Percentiles rank a stretch among this genome's conserved stretches.
phyloP scores from a whole-genome alignment of 2,113 vertebrate species.

The Mormoops blainvillei region DNA sequence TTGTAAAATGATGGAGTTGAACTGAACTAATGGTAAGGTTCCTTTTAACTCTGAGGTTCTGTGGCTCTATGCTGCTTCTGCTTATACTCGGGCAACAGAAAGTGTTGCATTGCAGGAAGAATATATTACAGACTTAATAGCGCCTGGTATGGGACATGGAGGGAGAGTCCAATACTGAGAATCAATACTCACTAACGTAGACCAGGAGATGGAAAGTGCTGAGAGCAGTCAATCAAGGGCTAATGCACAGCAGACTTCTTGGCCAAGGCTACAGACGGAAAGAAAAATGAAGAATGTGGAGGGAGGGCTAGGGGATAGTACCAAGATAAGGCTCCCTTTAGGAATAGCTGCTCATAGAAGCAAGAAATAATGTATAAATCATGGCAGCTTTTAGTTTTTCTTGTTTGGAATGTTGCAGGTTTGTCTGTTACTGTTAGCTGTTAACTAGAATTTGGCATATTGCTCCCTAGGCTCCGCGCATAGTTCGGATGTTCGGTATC shows the following conservation, averaged over 20 bases:
- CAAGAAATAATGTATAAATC: neutral
- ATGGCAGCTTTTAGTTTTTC: neutral
- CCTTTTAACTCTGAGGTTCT: conserved; percentile 14
- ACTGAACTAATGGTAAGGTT: neutral
- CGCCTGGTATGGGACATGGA: neutral
- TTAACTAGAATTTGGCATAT: conserved; percentile 5
- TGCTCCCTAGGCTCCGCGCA: neutral
- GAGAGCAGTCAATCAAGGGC: conserved; percentile 31
- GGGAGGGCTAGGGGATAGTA: neutral
- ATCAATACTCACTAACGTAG: conserved; percentile 28
- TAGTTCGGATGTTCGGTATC: neutral
- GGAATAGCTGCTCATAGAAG: neutral
- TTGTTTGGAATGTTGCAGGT: conserved; percentile 8
- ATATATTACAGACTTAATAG: conserved; percentile 48
- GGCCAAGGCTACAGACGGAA: conserved; percentile 25
- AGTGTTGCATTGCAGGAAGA: conserved; percentile 20
- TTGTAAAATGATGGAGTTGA: neutral
- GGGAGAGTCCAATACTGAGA: conserved; percentile 32
- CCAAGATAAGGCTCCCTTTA: neutral
- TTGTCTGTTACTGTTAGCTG: neutral
- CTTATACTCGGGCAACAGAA: neutral
- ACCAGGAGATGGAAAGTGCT: neutral
- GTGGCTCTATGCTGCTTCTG: neutral
- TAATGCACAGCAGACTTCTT: conserved; percentile 19
- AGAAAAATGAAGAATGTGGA: conserved; percentile 2